A percentile compares a stretch with the other conserved stretches of the same genome.
phyloP scores from a whole-genome alignment of 1,140 invertebrate genomes.

The Neodiprion pinetum region DNA sequence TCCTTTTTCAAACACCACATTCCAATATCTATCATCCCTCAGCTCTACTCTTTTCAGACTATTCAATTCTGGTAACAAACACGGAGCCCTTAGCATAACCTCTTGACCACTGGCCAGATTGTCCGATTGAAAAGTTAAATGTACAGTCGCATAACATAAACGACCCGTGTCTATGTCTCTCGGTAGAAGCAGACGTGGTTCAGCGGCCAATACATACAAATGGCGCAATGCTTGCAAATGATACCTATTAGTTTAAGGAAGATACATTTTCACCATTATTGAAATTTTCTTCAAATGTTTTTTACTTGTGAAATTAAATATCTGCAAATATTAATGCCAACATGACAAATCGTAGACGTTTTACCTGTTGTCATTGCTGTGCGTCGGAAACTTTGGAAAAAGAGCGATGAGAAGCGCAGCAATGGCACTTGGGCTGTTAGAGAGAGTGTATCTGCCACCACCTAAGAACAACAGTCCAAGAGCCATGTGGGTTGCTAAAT shows the following conservation, averaged over 20 bases:
- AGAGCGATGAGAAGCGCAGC: slow-evolving; percentile 91
- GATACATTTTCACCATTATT: not conserved
- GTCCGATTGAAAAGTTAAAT: slow-evolving; percentile 61
- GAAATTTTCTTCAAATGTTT: not conserved
- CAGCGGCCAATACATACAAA: slow-evolving; percentile 92
- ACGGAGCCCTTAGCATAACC: slow-evolving; percentile 77
- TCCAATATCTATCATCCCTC: slow-evolving; percentile 87
- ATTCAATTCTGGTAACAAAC: slow-evolving; percentile 84
- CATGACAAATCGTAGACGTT: not conserved
- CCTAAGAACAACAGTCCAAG: slow-evolving; percentile 92
- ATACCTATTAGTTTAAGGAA: slow-evolving; percentile 68
- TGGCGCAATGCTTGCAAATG: slow-evolving; percentile 96
- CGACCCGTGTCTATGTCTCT: slow-evolving; percentile 82
- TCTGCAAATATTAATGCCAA: slow-evolving; percentile 6
- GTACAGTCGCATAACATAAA: slow-evolving; percentile 82
- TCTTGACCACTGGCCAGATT: slow-evolving; percentile 66
- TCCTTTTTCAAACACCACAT: slow-evolving; percentile 79
- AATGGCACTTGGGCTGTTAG: slow-evolving; percentile 82
- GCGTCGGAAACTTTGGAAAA: slow-evolving; percentile 96
- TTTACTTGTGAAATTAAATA: slow-evolving; percentile 8
- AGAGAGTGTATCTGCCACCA: slow-evolving; percentile 89
- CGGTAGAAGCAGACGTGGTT: slow-evolving; percentile 87
- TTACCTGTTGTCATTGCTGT: slow-evolving; percentile 93
- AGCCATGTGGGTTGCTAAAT: slow-evolving; percentile 94
- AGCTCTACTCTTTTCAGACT: slow-evolving; percentile 79